These are phyloP conservation scores for Diloba caeruleocephala DNA, from an alignment of 2,888 invertebrate species.

Conservation along the genomic window DNA sequence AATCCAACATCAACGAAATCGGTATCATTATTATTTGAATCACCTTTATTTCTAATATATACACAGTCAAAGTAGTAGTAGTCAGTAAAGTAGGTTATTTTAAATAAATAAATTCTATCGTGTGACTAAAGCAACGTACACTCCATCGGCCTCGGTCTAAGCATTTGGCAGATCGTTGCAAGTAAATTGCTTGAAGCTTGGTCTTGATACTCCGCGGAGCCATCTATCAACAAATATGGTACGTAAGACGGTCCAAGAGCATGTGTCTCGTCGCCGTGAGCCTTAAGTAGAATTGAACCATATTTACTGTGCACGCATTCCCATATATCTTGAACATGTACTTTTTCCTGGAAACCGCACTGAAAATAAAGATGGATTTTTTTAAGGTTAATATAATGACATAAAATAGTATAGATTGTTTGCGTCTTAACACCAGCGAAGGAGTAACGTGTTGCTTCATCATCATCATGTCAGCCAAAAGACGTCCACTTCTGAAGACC, in stretches of 20 bases:
- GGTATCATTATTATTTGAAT: too few species aligned
- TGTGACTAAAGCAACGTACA: slow-evolving; percentile 36
- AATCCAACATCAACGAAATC: background rate
- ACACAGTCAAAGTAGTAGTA: background rate
- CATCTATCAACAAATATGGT: slow-evolving; percentile 63
- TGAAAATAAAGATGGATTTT: slow-evolving; percentile 43
- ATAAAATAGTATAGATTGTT: too few species aligned
- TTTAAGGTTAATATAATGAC: background rate
- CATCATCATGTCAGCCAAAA: too few species aligned
- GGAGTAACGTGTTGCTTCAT: too few species aligned
- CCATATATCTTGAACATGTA: slow-evolving; percentile 55
- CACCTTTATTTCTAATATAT: background rate
- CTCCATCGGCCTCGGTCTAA: slow-evolving; percentile 49
- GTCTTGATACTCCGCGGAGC: slow-evolving; percentile 47
- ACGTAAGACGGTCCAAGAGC: slow-evolving; percentile 58
- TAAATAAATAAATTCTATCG: slow-evolving; percentile 14
- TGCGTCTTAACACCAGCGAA: too few species aligned
- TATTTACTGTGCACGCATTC: slow-evolving; percentile 58
- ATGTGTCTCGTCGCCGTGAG: slow-evolving; percentile 64
- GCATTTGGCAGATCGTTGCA: slow-evolving; percentile 53
- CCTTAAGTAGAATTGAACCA: slow-evolving; percentile 58
- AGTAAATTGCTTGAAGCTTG: slow-evolving; percentile 53
- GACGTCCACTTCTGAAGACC: too few species aligned
- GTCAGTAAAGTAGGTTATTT: too few species aligned
- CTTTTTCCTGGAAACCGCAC: slow-evolving; percentile 60